A percentile compares a stretch with the other conserved stretches of the same genome.
Conservation (phyloP, 1,140 invertebrate species). For the Phocides pigmalion region DNA sequence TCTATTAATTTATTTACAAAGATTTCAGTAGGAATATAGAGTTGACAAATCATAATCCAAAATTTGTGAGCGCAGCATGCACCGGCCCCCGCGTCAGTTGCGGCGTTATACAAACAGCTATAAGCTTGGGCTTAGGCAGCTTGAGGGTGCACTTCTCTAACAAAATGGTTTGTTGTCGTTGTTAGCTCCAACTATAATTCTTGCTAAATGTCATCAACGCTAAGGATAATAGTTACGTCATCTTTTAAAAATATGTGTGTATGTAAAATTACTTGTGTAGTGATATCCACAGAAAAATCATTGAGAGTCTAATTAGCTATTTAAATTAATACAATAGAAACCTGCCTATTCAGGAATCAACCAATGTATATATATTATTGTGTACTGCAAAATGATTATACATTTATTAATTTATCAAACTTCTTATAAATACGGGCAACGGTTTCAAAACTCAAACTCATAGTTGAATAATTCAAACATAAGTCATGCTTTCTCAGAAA, state of each 20-base stretch:
- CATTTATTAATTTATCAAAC: background rate
- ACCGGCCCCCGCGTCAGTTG: background rate
- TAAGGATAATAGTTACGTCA: background rate
- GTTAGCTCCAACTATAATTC: background rate
- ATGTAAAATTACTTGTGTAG: too few species aligned
- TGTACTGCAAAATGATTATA: background rate
- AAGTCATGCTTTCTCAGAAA: background rate
- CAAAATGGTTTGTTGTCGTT: too few species aligned
- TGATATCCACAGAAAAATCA: too few species aligned
- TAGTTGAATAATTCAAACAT: background rate
- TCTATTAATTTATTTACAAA: too few species aligned
- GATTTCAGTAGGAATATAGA: background rate
- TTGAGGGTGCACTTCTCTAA: background rate
- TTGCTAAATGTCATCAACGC: background rate
- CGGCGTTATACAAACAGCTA: background rate
- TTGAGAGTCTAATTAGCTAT: too few species aligned
- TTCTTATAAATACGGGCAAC: background rate
- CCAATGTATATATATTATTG: too few species aligned
- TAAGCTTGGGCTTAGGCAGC: conserved; percentile 5
- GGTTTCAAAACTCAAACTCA: background rate
- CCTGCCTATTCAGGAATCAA: background rate
- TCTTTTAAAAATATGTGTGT: background rate
- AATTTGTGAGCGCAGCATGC: background rate
- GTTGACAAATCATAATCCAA: conserved; percentile 7
- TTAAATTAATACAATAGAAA: background rate